These are phyloP conservation scores for Phyto melanocephala DNA, from an alignment of 2,888 invertebrate species.

Conservation along the genomic window DNA sequence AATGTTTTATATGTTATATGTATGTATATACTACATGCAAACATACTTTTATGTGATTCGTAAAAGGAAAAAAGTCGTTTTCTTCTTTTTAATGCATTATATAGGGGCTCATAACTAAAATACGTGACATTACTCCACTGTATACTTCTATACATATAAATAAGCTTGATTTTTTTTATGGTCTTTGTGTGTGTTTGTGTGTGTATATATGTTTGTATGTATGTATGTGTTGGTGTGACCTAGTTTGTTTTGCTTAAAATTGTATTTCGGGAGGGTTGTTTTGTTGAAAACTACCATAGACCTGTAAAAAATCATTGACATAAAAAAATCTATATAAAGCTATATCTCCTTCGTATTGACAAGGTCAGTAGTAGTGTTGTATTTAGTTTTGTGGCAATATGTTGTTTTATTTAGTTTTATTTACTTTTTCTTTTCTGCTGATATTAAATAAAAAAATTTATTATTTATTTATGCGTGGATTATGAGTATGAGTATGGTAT, in stretches of 20 bases:
- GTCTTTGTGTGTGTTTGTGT: not conserved
- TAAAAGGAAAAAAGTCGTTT: too few relatives aligned
- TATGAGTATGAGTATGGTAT: too few relatives aligned
- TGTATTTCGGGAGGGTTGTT: conserved; percentile 50
- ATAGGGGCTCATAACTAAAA: conserved; percentile 3
- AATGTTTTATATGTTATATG: not conserved
- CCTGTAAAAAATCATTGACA: not conserved
- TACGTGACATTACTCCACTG: conserved; percentile 9
- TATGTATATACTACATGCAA: not conserved
- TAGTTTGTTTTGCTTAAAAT: conserved; percentile 53
- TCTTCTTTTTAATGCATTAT: not conserved
- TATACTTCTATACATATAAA: not conserved
- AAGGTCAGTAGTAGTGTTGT: conserved; percentile 49
- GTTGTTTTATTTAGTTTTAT: not conserved
- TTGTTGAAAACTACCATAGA: conserved; percentile 37
- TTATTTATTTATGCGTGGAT: not conserved
- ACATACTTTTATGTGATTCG: too few relatives aligned
- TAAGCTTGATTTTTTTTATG: not conserved
- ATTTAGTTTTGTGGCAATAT: conserved; percentile 20
- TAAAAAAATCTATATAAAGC: conserved; percentile 9
- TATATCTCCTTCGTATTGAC: conserved; percentile 44
- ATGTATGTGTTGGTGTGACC: conserved; percentile 62
- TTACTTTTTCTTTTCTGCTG: not conserved
- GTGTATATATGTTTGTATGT: not conserved
- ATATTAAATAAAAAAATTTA: not conserved